Base-by-base conservation (phyloP, 2,797 vertebrate species). In the Darevskia mixta region DNA sequence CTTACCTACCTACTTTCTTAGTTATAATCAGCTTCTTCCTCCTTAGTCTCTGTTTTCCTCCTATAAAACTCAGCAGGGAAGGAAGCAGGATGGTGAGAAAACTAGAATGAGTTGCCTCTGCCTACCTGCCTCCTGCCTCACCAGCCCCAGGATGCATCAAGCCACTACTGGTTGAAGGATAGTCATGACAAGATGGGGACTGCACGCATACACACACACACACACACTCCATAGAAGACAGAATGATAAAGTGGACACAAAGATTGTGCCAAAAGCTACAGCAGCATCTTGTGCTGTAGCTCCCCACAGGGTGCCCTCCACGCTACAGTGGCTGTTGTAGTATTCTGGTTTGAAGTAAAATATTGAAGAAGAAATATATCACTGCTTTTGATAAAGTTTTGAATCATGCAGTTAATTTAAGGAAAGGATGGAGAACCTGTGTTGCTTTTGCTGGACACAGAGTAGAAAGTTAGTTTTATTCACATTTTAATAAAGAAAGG, bases 331-430 rank as follows among this genome's bases (percentile, higher is more conserved):
- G 32, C 7, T 35, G 17, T 38, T 18, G n/a, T 35, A 35, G 8
- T 73, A 17, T 7, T 45, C 5, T 82, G 61, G 25, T 45, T 43
- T 67, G 64, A 82, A 82, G 29, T 29, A 67, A 82, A 82, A 18
- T 29, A 67, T 61, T 43, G 3, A 41, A 29, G 25, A 38, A 64
- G 32, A 23, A 41, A 25, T 69, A 58, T 3, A 43, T 27, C 5
- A 5, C 43, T 13, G 13, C 35, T 69, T 43, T 69, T 29, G 20
- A 43, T n/a, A 29, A 82, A 45, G 66, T 45, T 73, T 23, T 87
- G 69, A 73, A 61, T 2, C 35, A 64, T 73, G 3, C 10, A 73
- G 41, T 73, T 23, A 4, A 66, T 92, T 90, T 90, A 71, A 23
- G 2, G 0, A 61, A 35, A 4, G 7, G 5, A 23, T 11, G 71